Base-by-base conservation (phyloP, 2,888 invertebrate genomes). In the Nomada fabriciana region DNA sequence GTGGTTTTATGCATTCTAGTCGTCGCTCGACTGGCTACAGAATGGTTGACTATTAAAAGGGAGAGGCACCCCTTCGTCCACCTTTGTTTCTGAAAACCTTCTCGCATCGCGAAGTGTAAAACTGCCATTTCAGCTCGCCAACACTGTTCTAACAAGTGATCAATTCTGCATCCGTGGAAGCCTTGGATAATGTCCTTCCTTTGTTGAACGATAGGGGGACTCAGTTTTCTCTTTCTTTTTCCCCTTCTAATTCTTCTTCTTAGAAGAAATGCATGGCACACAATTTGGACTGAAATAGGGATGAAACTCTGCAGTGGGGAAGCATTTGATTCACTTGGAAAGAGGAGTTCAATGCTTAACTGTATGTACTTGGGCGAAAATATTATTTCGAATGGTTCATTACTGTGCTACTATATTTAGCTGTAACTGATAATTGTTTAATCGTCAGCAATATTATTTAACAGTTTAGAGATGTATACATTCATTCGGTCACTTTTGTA, bases 11-110 rank as follows among this genome's bases (percentile, higher is more conserved):
- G 70, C 43, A 76, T 76, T 79, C 67, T 59, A 15, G 10, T 71
- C 76, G 43, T 18, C 18, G 47, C 52, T 79, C 53, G 52, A 68
- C 52, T 65, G 72, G 36, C 25, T 70, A 53, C 55, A 61, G 60
- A 78, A 73, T 52, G 73, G 67, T 53, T 59, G 70, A 67, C 76
- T 80, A 86, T 86, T 85, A 86, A 85, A 86, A 85, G 75, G 57
- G 61, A 65, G 55, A 61, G 67, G 61, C 75, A 77, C 71, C 69
- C 59, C 72, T 47, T 71, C 57, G 61, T 76, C 72, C 65, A 64
- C 55, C 80, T 72, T 86, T 84, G 82, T 86, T 78, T 79, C 68
- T 61, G 70, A 81, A 71, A 76, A 79, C 60, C 71, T 60, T 74
- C 63, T 76, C 77, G 73, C 77, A 60, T 71, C 69, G 65, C 70